A percentile compares a stretch with the other conserved stretches of the same genome.
Conservation (phyloP, 2,888 invertebrate species). For the Sesia apiformis region DNA sequence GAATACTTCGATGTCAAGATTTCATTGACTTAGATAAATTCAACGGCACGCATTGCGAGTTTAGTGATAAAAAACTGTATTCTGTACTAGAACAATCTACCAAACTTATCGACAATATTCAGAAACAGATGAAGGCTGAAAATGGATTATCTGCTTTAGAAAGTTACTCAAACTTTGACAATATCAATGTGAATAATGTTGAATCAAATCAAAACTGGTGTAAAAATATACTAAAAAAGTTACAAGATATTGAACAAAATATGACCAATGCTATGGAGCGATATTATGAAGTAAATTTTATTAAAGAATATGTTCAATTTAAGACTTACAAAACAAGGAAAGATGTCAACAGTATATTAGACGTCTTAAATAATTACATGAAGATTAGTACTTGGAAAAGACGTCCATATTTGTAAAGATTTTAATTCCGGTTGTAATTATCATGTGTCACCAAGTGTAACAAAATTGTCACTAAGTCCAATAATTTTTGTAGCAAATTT, state of each 20-base stretch:
- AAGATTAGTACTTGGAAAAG: constrained; percentile 14
- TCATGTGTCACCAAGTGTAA: too few relatives aligned
- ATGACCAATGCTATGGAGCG: constrained; percentile 13
- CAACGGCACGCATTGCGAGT: constrained; percentile 21
- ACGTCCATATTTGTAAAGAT: constrained; percentile 3
- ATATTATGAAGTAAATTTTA: constrained; percentile 24
- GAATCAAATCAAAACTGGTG: constrained; percentile 7
- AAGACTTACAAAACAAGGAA: constrained; percentile 16
- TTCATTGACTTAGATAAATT: constrained; percentile 1
- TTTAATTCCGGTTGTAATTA: too few relatives aligned
- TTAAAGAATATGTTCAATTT: constrained; percentile 27
- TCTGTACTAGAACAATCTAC: constrained; percentile 13
- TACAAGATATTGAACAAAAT: constrained; percentile 13
- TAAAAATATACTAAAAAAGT: constrained; percentile 12
- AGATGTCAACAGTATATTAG: constrained; percentile 11
- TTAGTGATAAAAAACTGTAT: constrained; percentile 22
- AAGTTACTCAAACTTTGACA: constrained; percentile 21
- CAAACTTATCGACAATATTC: constrained; percentile 9
- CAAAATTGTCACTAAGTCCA: too few relatives aligned
- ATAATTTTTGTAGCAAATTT: too few relatives aligned
- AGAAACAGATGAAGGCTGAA: too few relatives aligned
- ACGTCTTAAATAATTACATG: constrained; percentile 12
- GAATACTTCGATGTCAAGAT: constrained; percentile 17
- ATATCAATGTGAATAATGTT: constrained; percentile 17
- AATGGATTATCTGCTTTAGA: constrained; percentile 16